Conservation (phyloP, 2,113 vertebrate species). For the Cathartes aura region DNA sequence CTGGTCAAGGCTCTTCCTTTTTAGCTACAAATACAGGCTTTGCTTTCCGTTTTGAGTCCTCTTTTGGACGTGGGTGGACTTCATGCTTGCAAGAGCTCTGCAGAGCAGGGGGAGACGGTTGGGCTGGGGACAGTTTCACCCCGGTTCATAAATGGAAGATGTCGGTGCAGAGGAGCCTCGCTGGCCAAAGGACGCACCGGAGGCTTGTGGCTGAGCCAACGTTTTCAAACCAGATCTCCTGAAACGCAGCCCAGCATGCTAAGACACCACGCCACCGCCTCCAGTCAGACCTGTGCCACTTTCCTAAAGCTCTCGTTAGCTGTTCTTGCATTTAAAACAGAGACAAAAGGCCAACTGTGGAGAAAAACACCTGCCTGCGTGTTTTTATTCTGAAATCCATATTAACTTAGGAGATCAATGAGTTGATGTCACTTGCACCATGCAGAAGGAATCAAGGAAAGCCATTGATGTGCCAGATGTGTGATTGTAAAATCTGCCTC, state of each 20-base stretch:
- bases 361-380: not conserved
- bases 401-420: constrained; percentile 64
- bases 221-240: not conserved
- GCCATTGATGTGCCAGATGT: constrained; percentile 55
- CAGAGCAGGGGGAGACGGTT: not conserved
- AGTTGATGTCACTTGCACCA: constrained; percentile 38
- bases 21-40: not conserved
- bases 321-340: not conserved
- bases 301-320: not conserved
- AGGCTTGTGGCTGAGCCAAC: not conserved
- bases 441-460: constrained; percentile 19
- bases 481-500: constrained; percentile 9
- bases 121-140: not conserved
- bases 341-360: not conserved
- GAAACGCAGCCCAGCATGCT: accelerated
- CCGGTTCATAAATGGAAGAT: accelerated
- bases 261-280: not conserved
- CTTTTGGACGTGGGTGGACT: not conserved
- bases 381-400: constrained; percentile 25
- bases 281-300: not conserved
- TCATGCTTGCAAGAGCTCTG: not conserved
- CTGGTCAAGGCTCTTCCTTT: not conserved
- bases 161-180: not conserved
- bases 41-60: not conserved
- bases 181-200: accelerated